A percentile compares a stretch with the other conserved stretches of the same genome.
Evolutionary conservation across 2,888 invertebrate genomes (phyloP).

Genomic region (Peribatodes rhomboidaria): DNA sequence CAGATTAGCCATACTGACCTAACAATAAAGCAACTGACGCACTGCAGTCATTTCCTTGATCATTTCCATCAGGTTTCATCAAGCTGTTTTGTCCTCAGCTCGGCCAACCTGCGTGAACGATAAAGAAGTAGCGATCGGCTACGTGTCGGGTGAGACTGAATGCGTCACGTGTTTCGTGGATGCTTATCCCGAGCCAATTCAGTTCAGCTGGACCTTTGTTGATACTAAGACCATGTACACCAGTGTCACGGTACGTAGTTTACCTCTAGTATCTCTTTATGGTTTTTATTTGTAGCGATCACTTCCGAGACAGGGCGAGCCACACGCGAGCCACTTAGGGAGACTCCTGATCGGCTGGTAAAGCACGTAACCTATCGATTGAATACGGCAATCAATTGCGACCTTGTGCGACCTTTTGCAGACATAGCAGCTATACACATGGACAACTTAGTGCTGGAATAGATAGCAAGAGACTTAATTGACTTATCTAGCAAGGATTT

Average conservation of each 20-base stretch:
- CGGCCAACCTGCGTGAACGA: conserved; percentile 65
- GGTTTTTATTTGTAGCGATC: too few relatives aligned
- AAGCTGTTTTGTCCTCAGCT: conserved; percentile 50
- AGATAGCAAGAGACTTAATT: not conserved
- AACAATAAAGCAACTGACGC: too few relatives aligned
- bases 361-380: too few relatives aligned
- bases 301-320: too few relatives aligned
- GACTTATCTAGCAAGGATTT: not conserved
- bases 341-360: too few relatives aligned
- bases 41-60: not conserved
- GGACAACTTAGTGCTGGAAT: not conserved
- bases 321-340: too few relatives aligned
- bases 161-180: conserved; percentile 69
- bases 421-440: too few relatives aligned
- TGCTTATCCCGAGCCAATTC: conserved; percentile 68
- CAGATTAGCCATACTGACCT: too few relatives aligned
- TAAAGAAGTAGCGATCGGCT: conserved; percentile 62
- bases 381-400: not conserved
- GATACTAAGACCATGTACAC: conserved; percentile 69
- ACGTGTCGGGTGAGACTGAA: conserved; percentile 60
- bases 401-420: not conserved
- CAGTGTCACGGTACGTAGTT: conserved; percentile 59
- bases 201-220: conserved; percentile 75
- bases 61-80: not conserved
- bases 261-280: not conserved